Conservation (phyloP, 2,888 invertebrate genomes). For the Rhaphigaster nebulosa region DNA sequence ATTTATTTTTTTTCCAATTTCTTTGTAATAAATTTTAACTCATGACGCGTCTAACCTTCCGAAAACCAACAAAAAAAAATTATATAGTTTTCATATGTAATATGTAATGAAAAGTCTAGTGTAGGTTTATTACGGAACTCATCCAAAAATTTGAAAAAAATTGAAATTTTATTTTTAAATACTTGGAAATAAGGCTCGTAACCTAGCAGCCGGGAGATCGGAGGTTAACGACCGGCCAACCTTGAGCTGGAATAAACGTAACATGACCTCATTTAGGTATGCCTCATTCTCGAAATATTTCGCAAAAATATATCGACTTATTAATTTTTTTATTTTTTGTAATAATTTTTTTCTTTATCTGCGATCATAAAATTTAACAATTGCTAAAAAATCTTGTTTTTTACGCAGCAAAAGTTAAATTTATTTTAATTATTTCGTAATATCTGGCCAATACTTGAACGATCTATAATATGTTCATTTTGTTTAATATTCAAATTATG, state of each 20-base stretch:
- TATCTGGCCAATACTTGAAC: no score
- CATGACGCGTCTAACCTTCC: neutral
- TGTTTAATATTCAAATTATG: no score
- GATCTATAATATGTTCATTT: no score
- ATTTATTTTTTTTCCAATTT: no score
- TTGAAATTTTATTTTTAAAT: neutral
- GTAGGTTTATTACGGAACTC: neutral
- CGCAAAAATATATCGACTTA: neutral
- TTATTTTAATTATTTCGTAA: no score
- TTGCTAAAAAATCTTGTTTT: no score
- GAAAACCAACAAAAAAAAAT: neutral
- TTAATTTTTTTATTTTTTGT: neutral
- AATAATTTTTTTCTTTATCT: no score
- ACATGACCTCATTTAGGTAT: slow-evolving; percentile 28
- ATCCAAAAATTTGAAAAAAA: neutral
- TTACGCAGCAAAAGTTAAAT: no score
- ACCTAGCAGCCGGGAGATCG: neutral
- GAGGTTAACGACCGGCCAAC: slow-evolving; percentile 1
- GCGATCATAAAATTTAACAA: no score
- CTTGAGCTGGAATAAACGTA: slow-evolving; percentile 30
- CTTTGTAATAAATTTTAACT: no score
- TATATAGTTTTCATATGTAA: neutral
- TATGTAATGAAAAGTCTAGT: neutral
- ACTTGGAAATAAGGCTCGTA: neutral
- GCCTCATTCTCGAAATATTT: slow-evolving; percentile 2